A percentile compares a stretch with the other conserved stretches of the same genome.
Conservation (phyloP, 2,888 invertebrate genomes). For the Incurvaria masculella region DNA sequence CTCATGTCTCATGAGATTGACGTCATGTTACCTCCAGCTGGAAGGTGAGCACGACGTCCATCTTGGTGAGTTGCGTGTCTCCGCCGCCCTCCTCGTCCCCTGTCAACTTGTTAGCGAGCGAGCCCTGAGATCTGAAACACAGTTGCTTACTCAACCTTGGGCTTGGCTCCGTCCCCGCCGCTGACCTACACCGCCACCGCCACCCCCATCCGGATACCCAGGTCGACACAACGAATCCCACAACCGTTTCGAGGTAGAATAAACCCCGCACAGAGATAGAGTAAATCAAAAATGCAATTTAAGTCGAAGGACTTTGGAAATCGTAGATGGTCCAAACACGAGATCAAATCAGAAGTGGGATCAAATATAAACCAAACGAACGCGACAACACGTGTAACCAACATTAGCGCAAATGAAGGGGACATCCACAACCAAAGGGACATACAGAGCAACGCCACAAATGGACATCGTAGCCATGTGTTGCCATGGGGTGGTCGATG, state of each 20-base stretch:
- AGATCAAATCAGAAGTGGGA: neutral
- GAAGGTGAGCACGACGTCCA: slow-evolving; percentile 97
- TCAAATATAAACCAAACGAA: neutral
- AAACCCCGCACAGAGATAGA: too few species aligned
- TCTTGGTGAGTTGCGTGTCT: slow-evolving; percentile 94
- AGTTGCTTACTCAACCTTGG: slow-evolving; percentile 61
- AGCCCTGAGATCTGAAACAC: slow-evolving; percentile 83
- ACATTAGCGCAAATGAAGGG: too few species aligned
- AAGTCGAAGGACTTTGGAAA: too few species aligned
- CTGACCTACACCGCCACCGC: slow-evolving; percentile 35
- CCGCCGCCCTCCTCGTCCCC: slow-evolving; percentile 96
- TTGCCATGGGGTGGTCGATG: neutral
- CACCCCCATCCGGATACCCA: neutral
- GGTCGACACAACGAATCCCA: neutral
- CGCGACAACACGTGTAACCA: neutral
- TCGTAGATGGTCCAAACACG: too few species aligned
- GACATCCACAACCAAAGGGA: neutral
- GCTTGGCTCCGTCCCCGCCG: slow-evolving; percentile 54
- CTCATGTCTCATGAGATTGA: too few species aligned
- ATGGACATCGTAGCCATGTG: neutral
- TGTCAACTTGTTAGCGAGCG: slow-evolving; percentile 85
- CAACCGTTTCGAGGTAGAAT: neutral
- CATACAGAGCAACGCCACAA: neutral
- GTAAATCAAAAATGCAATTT: too few species aligned
- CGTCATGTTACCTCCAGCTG: slow-evolving; percentile 78